Evolutionary conservation across 35 echinoderm and acorn worm genomes (phyloP).

Genomic region (Ophioderma brevispina): DNA sequence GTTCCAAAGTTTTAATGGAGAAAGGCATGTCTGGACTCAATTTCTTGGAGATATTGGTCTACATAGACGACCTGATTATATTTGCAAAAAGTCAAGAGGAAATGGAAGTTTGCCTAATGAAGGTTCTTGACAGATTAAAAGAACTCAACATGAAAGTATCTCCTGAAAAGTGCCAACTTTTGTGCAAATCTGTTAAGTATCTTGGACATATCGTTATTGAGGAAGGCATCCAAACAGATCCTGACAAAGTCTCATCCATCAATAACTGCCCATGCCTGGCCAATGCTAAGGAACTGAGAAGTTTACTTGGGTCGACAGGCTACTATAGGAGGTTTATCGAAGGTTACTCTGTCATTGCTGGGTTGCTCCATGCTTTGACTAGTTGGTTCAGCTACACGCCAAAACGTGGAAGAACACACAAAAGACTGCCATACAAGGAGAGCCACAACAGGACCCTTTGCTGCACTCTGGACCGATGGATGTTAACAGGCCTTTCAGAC

Average conservation of each 20-base stretch:
- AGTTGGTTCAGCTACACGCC: neutral
- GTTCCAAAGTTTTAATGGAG: constrained; percentile 44
- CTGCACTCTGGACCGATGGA: neutral
- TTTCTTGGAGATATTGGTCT: constrained; percentile 19
- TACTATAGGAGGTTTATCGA: constrained; percentile 73
- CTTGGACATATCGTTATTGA: constrained; percentile 52
- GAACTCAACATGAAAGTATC: constrained; percentile 51
- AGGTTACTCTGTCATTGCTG: constrained; percentile 54
- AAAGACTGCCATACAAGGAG: neutral
- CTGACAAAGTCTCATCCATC: constrained; percentile 40
- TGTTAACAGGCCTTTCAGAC: constrained; percentile 9
- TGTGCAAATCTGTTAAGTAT: constrained; percentile 51
- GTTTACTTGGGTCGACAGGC: constrained; percentile 58
- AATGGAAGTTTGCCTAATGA: constrained; percentile 31
- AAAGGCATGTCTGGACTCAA: constrained; percentile 32
- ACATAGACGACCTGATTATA: constrained; percentile 39
- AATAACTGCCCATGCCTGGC: constrained; percentile 20
- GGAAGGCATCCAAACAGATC: constrained; percentile 28
- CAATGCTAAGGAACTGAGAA: constrained; percentile 44
- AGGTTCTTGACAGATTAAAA: constrained; percentile 49
- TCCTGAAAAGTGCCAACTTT: constrained; percentile 62
- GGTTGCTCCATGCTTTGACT: constrained; percentile 34
- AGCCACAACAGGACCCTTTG: neutral
- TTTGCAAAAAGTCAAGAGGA: constrained; percentile 44
- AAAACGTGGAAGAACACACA: neutral